phyloP scores from a whole-genome alignment of 2,888 invertebrate species.

The Himalopsyche tibetana region DNA sequence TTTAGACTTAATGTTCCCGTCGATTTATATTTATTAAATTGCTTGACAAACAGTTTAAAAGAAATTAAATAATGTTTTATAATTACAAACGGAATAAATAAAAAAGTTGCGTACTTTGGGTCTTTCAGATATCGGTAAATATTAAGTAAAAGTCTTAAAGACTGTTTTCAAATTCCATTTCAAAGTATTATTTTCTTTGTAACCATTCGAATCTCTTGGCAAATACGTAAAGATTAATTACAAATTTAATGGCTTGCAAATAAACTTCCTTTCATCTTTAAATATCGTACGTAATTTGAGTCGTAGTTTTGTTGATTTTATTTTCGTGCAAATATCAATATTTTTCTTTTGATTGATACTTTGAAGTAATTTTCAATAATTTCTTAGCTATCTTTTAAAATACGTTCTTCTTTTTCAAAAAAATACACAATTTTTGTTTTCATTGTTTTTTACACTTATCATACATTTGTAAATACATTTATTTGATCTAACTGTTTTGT shows the following conservation, averaged over 20 bases:
- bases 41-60: no score
- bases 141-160: conserved; percentile 6
- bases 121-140: no score
- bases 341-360: not conserved
- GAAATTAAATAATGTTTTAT: no score
- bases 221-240: conserved; percentile 39
- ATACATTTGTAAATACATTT: no score
- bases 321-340: conserved; percentile 11
- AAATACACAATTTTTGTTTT: no score
- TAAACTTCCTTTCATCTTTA: conserved; percentile 5
- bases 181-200: not conserved
- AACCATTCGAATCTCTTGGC: conserved; percentile 1
- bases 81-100: no score
- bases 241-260: conserved; percentile 42
- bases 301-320: conserved; percentile 44
- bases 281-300: not conserved
- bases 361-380: not conserved
- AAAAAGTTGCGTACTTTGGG: no score
- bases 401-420: no score
- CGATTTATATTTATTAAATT: no score
- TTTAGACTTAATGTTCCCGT: no score
- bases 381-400: not conserved
- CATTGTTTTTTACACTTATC: no score
- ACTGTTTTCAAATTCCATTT: not conserved
- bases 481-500: no score